Evolutionary conservation across 2,113 vertebrate species (phyloP).

Genomic region (Noturus placidus): DNA sequence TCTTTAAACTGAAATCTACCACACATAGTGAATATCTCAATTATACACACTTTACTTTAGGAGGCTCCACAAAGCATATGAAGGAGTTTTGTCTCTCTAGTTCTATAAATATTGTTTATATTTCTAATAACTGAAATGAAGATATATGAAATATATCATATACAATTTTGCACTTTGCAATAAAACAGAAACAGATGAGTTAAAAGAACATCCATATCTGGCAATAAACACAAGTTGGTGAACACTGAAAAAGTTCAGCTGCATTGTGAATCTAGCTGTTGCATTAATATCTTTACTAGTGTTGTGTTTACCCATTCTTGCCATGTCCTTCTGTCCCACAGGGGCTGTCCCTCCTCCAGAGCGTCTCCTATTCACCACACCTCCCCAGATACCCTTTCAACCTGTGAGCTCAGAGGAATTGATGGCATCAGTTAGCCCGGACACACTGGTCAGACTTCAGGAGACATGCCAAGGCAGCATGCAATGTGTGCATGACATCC

Average conservation of each 20-base stretch:
- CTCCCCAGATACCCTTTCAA: slow-evolving; percentile 54
- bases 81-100: neutral
- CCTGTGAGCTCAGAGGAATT: slow-evolving; percentile 54
- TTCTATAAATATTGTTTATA: neutral
- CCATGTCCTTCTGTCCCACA: slow-evolving; percentile 45
- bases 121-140: neutral
- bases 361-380: slow-evolving; percentile 68
- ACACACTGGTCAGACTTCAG: slow-evolving; percentile 54
- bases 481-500: slow-evolving; percentile 71
- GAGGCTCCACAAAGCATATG: neutral
- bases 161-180: neutral
- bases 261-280: neutral
- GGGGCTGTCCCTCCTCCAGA: slow-evolving; percentile 78
- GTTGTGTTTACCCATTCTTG: slow-evolving; percentile 1
- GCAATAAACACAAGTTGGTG: neutral
- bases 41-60: neutral
- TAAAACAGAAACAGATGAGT: neutral
- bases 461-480: slow-evolving; percentile 63
- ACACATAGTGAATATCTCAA: neutral
- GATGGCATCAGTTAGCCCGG: slow-evolving; percentile 60
- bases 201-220: neutral
- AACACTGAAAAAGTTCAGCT: neutral
- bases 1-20: neutral
- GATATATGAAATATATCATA: neutral
- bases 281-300: neutral